phyloP scores from a whole-genome alignment of 2,113 vertebrate species.

The Macaca nemestrina region DNA sequence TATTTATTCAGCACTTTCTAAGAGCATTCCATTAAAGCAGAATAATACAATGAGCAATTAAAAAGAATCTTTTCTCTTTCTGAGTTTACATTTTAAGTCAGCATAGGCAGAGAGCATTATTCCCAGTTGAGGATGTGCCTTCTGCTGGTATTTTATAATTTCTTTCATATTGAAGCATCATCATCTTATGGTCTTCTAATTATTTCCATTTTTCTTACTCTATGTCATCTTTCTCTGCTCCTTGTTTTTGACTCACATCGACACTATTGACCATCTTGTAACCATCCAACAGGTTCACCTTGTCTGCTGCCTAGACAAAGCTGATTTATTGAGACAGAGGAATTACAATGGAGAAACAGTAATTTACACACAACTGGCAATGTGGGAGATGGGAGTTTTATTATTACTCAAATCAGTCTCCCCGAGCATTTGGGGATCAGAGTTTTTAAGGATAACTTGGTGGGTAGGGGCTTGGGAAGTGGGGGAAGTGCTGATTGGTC shows the following conservation, averaged over 20 bases:
- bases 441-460: too few species aligned
- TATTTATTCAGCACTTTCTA: background rate
- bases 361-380: too few species aligned
- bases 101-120: background rate
- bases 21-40: background rate
- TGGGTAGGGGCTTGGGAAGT: too few species aligned
- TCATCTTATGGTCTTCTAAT: background rate
- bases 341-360: too few species aligned
- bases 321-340: too few species aligned
- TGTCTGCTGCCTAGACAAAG: too few species aligned
- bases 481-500: too few species aligned
- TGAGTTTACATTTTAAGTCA: background rate
- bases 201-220: background rate
- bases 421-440: too few species aligned
- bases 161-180: background rate
- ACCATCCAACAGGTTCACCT: too few species aligned
- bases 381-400: too few species aligned
- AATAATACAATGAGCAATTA: background rate
- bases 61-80: background rate
- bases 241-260: background rate
- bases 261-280: background rate
- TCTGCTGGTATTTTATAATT: background rate
- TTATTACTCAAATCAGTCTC: too few species aligned
- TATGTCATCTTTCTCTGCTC: background rate
- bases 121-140: background rate